Evolutionary conservation across 2,113 vertebrate species (phyloP), one percentile per base, ranked within the genome.

Genomic region (Rhinichthys klamathensis): DNA sequence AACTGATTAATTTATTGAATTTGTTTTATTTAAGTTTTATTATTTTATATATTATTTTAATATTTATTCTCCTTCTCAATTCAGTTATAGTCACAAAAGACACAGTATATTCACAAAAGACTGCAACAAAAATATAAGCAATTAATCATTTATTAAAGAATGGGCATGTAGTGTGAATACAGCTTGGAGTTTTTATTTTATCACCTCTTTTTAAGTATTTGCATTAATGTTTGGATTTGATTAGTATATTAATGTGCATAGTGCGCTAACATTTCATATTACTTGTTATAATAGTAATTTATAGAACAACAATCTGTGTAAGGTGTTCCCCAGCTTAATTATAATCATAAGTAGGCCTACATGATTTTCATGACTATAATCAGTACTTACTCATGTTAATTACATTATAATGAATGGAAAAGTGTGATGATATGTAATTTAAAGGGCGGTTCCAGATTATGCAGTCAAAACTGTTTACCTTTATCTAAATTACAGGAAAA

Each of bases 81-180:
- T 61, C 27, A 41, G 25, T 80, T 63, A 61, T 18, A 80, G 35
- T 27, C 3, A 61, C 76, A 61, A 80, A 44, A 16, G 18, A 2
- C 58, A 73, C 23, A 15, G 38, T 15, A 25, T 44, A 46, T 73
- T 44, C 23, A 25, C 67, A 63, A 60, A 46, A 44, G 70, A 73
- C 23, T 1, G 6, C 38, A 75, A 69, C 67, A 84, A 30, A 82
- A 44, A 63, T 11, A 74, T 79, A 32, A 73, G 54, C n/a, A 65
- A 73, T 85, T 63, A 58, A 80, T 79, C 21, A 51, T 88, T 83
- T 88, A 85, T 88, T 88, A 80, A 83, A 60, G 49, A 30, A 25
- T 72, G 49, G 16, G 54, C 9, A 4, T 25, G 35, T 38, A 54
- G 11, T 8, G 41, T n/a, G 61, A 13, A 49, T 18, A 35, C 6